phyloP scores from a whole-genome alignment of 2,797 vertebrate species.

The Tokudaia muenninki region DNA sequence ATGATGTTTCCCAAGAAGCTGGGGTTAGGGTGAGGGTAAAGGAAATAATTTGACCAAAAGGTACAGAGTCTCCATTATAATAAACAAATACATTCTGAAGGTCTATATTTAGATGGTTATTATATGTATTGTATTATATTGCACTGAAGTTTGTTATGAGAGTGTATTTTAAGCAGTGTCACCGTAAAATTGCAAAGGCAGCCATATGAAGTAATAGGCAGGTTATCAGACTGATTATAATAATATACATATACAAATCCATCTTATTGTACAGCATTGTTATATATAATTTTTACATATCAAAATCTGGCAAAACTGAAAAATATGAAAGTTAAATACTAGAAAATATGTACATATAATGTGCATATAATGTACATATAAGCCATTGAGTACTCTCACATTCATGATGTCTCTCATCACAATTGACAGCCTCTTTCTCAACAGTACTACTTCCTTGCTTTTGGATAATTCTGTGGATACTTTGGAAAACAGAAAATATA shows the following conservation, averaged over 20 bases:
- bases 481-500: not conserved
- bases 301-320: not conserved
- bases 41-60: not conserved
- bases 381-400: not conserved
- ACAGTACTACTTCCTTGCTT: not conserved
- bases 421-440: not conserved
- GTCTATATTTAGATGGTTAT: not conserved
- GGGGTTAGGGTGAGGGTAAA: not conserved
- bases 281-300: not conserved
- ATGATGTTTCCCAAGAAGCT: rapidly evolving
- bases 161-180: not conserved
- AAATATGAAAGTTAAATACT: not conserved
- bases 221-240: not conserved
- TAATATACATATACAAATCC: not conserved
- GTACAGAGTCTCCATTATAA: not conserved
- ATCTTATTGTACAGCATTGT: not conserved
- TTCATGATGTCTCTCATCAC: not conserved
- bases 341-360: not conserved
- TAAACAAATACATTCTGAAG: not conserved
- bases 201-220: not conserved
- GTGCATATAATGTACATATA: not conserved
- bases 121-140: not conserved
- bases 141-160: not conserved
- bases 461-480: not conserved
- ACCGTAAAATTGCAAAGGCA: not conserved